Base-by-base conservation (phyloP, 2,797 vertebrate species). In the Spinus olivaceus region DNA sequence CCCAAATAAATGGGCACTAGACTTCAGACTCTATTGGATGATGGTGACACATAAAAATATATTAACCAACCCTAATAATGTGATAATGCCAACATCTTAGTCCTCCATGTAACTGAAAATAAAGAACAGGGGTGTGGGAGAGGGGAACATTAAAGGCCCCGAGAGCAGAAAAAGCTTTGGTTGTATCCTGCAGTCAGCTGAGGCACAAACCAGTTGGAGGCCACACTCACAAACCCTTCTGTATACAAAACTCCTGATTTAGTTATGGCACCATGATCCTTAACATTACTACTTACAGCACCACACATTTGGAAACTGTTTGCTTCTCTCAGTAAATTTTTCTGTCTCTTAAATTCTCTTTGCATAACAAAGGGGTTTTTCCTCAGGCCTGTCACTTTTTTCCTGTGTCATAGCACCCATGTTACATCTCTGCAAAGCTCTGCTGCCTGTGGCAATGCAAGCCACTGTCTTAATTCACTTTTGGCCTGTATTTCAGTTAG, bases 1-100 rank as follows among this genome's bases (percentile, higher is more conserved):
- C 69, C 84, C 86, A 82, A 90, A 85, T 73, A 94, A 95, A 95
- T 46, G 79, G 47, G 56, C 41, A 54, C 3, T 16, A 17, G 56
- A 42, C 63, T 81, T 86, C 64, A 78, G 37, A 83, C 46, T 65
- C 67, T 66, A 19, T 28, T 90, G 76, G 46, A 84, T 93, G 51
- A 85, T 72, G 69, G 44, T 1, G 7, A 81, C 74, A 57, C 37
- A 63, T 59, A 83, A 94, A 91, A 73, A 47, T 56, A 44, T 23
- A 90, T 69, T 86, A 81, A 91, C 32, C 64, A 74, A 41, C 65
- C n/a, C 78, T 72, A 80, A 14, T 47, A 86, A 88, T 37, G 46
- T 67, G 32, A 47, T 86, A 86, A 88, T 60, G 66, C 47, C 49
- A 90, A 61, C 35, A 67, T 60, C 44, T 89, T 61, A 69, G 76